Conservation (phyloP, 2,797 vertebrate species). For the Moxostoma hubbsi region DNA sequence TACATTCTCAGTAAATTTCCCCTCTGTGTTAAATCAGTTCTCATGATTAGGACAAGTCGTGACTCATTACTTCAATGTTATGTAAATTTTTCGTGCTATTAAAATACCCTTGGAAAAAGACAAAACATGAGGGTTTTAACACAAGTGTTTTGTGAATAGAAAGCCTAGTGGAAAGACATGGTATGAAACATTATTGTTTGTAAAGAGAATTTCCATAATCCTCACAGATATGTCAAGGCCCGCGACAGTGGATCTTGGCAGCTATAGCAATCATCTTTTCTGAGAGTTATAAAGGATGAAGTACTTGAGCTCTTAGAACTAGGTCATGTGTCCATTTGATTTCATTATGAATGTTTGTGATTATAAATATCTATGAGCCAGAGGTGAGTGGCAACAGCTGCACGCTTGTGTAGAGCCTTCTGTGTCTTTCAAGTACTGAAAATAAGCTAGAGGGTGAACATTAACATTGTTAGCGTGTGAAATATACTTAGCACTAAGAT, state of each 20-base stretch:
- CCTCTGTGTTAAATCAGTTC: too few species aligned
- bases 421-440: constrained; percentile 15
- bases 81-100: too few species aligned
- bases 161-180: constrained; percentile 1
- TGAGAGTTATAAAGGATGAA: constrained; percentile 42
- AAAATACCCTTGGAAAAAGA: too few species aligned
- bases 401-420: constrained; percentile 29
- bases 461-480: neutral
- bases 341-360: constrained; percentile 52
- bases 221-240: constrained; percentile 34
- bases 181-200: constrained; percentile 26
- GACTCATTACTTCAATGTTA: too few species aligned
- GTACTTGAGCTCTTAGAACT: constrained; percentile 37
- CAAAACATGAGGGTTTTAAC: too few species aligned
- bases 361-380: constrained; percentile 54
- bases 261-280: constrained; percentile 47
- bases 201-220: constrained; percentile 41
- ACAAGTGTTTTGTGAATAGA: constrained; percentile 28
- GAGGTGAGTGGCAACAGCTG: constrained; percentile 34
- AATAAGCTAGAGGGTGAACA: neutral
- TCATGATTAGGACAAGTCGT: too few species aligned
- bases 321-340: constrained; percentile 56
- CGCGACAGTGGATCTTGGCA: constrained; percentile 27
- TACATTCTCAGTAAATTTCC: too few species aligned
- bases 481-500: neutral